Evolutionary conservation across 2,888 invertebrate species (phyloP).

Genomic region (Nephrotoma flavescens): DNA sequence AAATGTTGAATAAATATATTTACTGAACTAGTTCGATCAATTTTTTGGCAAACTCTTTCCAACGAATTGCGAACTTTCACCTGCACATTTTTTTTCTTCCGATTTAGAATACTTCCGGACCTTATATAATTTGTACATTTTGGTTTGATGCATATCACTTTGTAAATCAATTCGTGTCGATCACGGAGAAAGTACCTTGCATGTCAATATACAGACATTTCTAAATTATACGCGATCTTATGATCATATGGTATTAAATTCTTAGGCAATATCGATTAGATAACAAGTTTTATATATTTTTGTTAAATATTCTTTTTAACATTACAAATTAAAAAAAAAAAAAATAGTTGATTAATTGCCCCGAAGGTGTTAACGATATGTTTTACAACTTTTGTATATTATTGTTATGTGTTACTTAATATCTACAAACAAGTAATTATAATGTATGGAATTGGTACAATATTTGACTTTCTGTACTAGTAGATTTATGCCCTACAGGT

Average conservation of each 20-base stretch:
- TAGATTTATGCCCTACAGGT: neutral
- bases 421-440: neutral
- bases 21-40: too few relatives aligned
- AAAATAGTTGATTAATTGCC: neutral
- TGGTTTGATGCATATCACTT: neutral
- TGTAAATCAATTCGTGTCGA: neutral
- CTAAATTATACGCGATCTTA: neutral
- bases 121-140: neutral
- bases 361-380: neutral
- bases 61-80: too few relatives aligned
- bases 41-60: too few relatives aligned
- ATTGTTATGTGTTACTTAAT: neutral
- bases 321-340: neutral
- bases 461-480: neutral
- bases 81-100: neutral
- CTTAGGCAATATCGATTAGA: neutral
- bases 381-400: neutral
- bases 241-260: neutral
- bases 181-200: neutral
- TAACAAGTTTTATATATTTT: neutral
- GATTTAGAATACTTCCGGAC: neutral
- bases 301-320: neutral
- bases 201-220: too few relatives aligned
- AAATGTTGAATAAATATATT: too few relatives aligned
- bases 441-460: neutral